phyloP scores from a whole-genome alignment of 2,797 vertebrate genomes.

The Harpagifer antarcticus region DNA sequence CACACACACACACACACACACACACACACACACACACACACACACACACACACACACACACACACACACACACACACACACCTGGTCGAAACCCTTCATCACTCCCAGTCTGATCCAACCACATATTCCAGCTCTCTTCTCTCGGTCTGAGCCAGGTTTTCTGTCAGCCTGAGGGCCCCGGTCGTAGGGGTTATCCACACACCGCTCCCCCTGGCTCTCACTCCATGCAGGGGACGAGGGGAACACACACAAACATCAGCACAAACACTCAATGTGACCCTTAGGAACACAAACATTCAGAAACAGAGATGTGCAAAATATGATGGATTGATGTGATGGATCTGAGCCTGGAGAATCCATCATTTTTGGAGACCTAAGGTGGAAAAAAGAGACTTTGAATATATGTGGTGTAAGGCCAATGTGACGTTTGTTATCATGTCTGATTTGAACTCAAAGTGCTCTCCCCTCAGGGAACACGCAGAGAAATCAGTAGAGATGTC shows the following conservation, averaged over 20 bases:
- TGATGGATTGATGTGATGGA: conserved; percentile 67
- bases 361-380: conserved; percentile 49
- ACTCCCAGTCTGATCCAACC: conserved; percentile 66
- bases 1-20: no score
- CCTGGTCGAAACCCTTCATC: conserved; percentile 68
- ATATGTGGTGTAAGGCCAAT: conserved; percentile 62
- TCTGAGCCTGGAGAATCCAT: conserved; percentile 46
- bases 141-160: conserved; percentile 59
- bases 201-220: conserved; percentile 57
- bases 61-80: conserved; percentile 37
- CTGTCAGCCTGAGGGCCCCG: conserved; percentile 53
- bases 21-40: no score
- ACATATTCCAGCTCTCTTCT: conserved; percentile 60
- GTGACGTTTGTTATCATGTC: conserved; percentile 71
- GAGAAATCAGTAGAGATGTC: conserved; percentile 40
- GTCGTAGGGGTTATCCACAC: conserved; percentile 67
- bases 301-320: conserved; percentile 53
- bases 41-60: no score
- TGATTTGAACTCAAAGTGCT: conserved; percentile 71
- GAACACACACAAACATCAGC: conserved; percentile 18
- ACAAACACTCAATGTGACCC: conserved; percentile 49
- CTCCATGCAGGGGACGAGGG: conserved; percentile 30
- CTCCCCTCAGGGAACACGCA: conserved; percentile 58
- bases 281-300: conserved; percentile 43
- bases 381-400: conserved; percentile 48